Evolutionary conservation across 1,140 invertebrate genomes (phyloP).

Genomic region (Papilio glaucus): DNA sequence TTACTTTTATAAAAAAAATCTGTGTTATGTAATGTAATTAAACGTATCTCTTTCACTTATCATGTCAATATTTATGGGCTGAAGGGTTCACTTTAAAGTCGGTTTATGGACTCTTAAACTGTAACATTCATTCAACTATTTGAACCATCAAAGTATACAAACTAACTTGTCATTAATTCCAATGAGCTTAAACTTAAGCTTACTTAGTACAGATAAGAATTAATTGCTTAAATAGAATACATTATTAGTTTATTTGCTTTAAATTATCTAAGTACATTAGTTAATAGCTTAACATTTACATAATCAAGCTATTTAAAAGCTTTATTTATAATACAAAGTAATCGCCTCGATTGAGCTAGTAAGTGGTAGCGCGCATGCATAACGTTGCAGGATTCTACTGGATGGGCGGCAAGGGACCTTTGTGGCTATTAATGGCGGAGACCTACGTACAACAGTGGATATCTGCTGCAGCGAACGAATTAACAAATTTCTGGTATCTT

Average conservation of each 20-base stretch:
- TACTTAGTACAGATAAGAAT: neutral
- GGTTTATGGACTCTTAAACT: neutral
- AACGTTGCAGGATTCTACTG: no score
- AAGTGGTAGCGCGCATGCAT: no score
- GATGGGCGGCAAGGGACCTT: no score
- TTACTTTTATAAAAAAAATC: no score
- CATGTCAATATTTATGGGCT: neutral
- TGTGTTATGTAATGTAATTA: neutral
- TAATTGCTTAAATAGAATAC: constrained; percentile 3
- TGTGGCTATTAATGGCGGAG: no score
- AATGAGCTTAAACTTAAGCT: neutral
- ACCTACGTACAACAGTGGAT: no score
- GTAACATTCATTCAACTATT: neutral
- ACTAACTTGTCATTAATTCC: neutral
- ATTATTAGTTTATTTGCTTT: constrained; percentile 1
- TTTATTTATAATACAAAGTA: no score
- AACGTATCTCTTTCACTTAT: neutral
- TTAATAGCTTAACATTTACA: neutral
- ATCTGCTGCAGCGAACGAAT: no score
- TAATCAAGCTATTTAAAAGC: neutral
- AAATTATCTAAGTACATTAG: neutral
- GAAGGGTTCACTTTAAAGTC: neutral
- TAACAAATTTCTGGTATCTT: no score
- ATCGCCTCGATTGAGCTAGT: no score
- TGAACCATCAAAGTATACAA: no score